Percentiles rank a stretch among this genome's conserved stretches.
Evolutionary conservation across 2,888 invertebrate species (phyloP).

Genomic region (Anagyrus pseudococci): DNA sequence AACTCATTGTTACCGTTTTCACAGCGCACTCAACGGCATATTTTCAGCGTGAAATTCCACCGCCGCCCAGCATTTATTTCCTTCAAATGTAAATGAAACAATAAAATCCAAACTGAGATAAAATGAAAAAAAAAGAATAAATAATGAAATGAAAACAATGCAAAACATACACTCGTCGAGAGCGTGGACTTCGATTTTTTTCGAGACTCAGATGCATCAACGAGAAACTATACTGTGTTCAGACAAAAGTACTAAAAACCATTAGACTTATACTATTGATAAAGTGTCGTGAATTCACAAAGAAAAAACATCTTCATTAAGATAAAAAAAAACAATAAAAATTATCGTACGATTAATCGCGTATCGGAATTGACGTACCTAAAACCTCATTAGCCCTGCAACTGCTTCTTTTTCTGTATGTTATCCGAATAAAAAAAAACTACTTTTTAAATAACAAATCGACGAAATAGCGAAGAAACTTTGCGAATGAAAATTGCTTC

Average conservation of each 20-base stretch:
- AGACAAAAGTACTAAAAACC: slow-evolving; percentile 30
- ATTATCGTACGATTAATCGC: slow-evolving; percentile 6
- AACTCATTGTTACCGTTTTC: slow-evolving; percentile 4
- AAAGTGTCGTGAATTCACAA: slow-evolving; percentile 10
- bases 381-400: neutral
- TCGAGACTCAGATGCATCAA: slow-evolving; percentile 25
- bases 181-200: slow-evolving; percentile 19
- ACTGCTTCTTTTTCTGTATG: too few species aligned
- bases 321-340: neutral
- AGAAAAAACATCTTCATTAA: slow-evolving; percentile 4
- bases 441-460: too few species aligned
- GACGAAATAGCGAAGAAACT: too few species aligned
- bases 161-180: slow-evolving; percentile 11
- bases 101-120: too few species aligned
- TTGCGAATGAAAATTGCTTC: too few species aligned
- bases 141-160: neutral
- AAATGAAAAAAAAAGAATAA: too few species aligned
- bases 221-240: slow-evolving; percentile 39
- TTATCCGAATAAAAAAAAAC: too few species aligned
- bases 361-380: slow-evolving; percentile 24
- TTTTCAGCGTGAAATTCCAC: slow-evolving; percentile 16
- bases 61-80: slow-evolving; percentile 7
- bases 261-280: slow-evolving; percentile 12
- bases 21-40: slow-evolving; percentile 33
- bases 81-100: neutral